Percentiles rank a stretch among this genome's conserved stretches.
These are phyloP conservation scores for Xiphophorus birchmanni DNA, from an alignment of 2,797 vertebrate species.

Conservation along the genomic window DNA sequence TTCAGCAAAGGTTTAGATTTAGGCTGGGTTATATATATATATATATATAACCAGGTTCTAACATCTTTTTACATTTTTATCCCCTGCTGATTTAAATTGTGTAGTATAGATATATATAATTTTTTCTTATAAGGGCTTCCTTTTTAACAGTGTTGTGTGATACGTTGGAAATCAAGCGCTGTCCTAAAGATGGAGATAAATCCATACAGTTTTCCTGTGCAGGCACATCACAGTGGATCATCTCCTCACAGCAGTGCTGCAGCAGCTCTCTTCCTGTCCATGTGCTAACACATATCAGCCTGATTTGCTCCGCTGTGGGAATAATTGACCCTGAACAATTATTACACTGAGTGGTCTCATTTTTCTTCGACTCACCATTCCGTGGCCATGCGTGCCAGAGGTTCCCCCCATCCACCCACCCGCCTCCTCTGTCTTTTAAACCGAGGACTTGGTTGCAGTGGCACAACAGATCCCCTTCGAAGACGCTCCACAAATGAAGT, in stretches of 20 bases:
- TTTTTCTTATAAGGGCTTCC: not conserved
- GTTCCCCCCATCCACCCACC: constrained; percentile 5
- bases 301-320: constrained; percentile 78
- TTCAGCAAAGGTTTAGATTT: not conserved
- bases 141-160: not conserved
- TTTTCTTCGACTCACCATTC: constrained; percentile 69
- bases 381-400: constrained; percentile 21
- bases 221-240: constrained; percentile 44
- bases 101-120: too few relatives aligned
- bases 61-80: not conserved
- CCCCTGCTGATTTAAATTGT: not conserved
- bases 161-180: not conserved
- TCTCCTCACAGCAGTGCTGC: constrained; percentile 46
- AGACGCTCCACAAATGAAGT: constrained; percentile 81
- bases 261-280: constrained; percentile 57
- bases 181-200: constrained; percentile 43
- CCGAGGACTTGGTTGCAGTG: constrained; percentile 44
- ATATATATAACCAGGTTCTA: not conserved
- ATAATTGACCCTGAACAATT: constrained; percentile 86
- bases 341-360: constrained; percentile 81
- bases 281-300: constrained; percentile 70
- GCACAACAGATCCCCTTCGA: constrained; percentile 55
- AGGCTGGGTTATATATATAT: not conserved
- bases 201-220: constrained; percentile 42
- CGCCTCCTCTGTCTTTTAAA: constrained; percentile 47